A percentile compares a stretch with the other conserved stretches of the same genome.
phyloP scores from a whole-genome alignment of 1,140 invertebrate genomes.

The Eupristina koningsbergeri region DNA sequence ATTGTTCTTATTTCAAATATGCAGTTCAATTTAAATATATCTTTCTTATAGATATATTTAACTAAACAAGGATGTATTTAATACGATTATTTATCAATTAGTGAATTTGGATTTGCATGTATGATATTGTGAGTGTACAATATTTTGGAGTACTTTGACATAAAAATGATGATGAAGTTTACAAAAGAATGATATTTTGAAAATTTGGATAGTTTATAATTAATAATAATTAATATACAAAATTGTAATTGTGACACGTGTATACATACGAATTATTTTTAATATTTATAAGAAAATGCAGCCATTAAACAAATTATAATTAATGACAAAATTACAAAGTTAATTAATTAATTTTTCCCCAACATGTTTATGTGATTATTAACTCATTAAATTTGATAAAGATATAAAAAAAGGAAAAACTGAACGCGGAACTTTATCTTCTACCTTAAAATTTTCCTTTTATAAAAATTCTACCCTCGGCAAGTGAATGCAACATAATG shows the following conservation, averaged over 20 bases:
- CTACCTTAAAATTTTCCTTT: constrained; percentile 1
- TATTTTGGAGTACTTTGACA: not conserved
- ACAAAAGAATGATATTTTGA: no score
- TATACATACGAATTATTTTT: no score
- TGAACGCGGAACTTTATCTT: not conserved
- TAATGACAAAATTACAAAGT: no score
- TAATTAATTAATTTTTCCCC: no score
- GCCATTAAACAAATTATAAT: no score
- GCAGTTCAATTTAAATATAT: not conserved
- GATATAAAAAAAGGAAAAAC: not conserved
- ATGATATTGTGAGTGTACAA: not conserved
- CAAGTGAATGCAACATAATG: constrained; percentile 21
- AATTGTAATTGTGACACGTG: no score
- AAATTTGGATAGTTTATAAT: no score
- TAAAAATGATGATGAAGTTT: not conserved
- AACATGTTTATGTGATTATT: not conserved
- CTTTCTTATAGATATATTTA: not conserved
- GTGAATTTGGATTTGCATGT: not conserved
- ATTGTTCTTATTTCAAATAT: not conserved
- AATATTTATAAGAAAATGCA: not conserved
- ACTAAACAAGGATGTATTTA: not conserved
- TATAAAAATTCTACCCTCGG: constrained; percentile 13
- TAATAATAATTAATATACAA: no score
- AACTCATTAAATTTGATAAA: not conserved
- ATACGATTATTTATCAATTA: not conserved